Evolutionary conservation across 2,113 vertebrate species (phyloP).

Genomic region (Natator depressus): DNA sequence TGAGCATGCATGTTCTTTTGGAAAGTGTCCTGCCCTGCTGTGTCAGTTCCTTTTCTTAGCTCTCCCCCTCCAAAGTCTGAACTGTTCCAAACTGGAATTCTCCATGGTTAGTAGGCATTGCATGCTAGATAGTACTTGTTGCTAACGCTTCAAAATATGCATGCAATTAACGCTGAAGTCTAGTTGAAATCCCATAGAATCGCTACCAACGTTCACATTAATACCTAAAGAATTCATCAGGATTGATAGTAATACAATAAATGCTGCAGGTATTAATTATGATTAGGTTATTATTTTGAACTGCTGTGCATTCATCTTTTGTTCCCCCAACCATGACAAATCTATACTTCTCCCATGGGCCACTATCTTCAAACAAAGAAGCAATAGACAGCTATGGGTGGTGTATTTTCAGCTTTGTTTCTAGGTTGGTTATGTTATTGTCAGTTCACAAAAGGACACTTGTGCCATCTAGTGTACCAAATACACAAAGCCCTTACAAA

Average conservation of each 20-base stretch:
- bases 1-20: slow-evolving; percentile 54
- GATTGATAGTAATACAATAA: neutral
- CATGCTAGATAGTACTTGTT: neutral
- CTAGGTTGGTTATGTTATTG: neutral
- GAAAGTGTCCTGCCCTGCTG: slow-evolving; percentile 49
- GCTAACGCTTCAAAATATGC: slow-evolving; percentile 6
- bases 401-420: rapidly evolving
- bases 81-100: neutral
- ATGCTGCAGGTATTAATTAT: slow-evolving; percentile 9
- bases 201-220: neutral
- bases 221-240: neutral
- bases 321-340: neutral
- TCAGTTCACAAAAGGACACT: neutral
- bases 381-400: neutral
- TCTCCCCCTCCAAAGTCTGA: neutral
- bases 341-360: neutral
- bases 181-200: slow-evolving; percentile 1
- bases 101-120: neutral
- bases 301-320: neutral
- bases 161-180: neutral
- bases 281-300: neutral
- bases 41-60: neutral
- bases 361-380: neutral
- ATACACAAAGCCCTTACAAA: neutral
- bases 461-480: slow-evolving; percentile 18